phyloP scores from a whole-genome alignment of 1,140 invertebrate genomes.

The Nymphalis io region DNA sequence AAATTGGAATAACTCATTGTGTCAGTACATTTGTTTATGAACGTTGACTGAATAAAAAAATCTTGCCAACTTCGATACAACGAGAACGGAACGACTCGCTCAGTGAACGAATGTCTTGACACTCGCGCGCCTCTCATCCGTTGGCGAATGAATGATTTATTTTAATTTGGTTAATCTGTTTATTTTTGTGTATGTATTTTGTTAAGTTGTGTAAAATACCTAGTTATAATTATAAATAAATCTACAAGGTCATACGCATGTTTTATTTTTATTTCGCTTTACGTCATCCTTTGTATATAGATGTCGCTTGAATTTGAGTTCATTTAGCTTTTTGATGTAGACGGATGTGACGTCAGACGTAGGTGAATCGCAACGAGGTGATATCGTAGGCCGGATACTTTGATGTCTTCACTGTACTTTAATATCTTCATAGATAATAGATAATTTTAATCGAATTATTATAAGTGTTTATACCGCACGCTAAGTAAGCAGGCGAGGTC shows the following conservation, averaged over 20 bases:
- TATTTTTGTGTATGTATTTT: conserved; percentile 78
- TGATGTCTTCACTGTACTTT: conserved; percentile 75
- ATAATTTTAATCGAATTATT: conserved; percentile 39
- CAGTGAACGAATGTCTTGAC: conserved; percentile 26
- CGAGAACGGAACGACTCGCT: conserved; percentile 12
- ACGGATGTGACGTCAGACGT: conserved; percentile 35
- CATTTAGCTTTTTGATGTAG: neutral
- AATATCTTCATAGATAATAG: conserved; percentile 68
- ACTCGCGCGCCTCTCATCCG: conserved; percentile 33
- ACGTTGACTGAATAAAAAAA: conserved; percentile 29
- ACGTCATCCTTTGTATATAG: conserved; percentile 57
- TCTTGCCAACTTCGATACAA: conserved; percentile 52
- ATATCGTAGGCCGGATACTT: conserved; percentile 67
- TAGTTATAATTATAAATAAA: conserved; percentile 78
- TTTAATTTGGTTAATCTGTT: conserved; percentile 69
- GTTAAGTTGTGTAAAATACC: conserved; percentile 80
- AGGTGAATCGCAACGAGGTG: conserved; percentile 51
- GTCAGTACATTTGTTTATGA: conserved; percentile 27
- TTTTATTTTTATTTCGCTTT: conserved; percentile 71
- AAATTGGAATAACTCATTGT: neutral
- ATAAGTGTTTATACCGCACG: conserved; percentile 38
- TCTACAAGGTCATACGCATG: conserved; percentile 69
- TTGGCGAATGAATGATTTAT: conserved; percentile 67
- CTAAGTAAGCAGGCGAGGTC: conserved; percentile 30
- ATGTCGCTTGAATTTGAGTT: conserved; percentile 46